Conservation (phyloP, 2,113 vertebrate genomes). For the Gnathonemus echidnorhynchus region DNA sequence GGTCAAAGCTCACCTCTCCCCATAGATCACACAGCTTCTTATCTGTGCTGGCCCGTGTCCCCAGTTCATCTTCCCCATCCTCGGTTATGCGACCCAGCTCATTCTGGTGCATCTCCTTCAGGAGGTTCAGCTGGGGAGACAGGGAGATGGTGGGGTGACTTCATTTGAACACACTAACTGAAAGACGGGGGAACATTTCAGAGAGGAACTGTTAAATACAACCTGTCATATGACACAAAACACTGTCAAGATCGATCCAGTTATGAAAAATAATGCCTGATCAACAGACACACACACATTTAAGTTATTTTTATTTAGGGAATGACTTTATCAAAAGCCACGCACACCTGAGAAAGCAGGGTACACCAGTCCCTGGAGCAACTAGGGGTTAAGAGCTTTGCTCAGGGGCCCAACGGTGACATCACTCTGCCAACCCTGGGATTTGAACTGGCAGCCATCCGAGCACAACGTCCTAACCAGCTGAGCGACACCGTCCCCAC, state of each 20-base stretch:
- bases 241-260: neutral
- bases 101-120: slow-evolving; percentile 39
- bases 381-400: neutral
- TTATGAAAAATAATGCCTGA: neutral
- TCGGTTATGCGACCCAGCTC: slow-evolving; percentile 90
- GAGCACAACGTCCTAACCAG: neutral
- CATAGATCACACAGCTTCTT: slow-evolving; percentile 90
- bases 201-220: neutral
- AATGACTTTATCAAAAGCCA: neutral
- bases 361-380: neutral
- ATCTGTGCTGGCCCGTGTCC: slow-evolving; percentile 87
- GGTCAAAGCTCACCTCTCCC: slow-evolving; percentile 65
- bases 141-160: neutral
- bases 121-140: neutral
- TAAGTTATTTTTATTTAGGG: neutral
- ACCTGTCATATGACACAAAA: neutral
- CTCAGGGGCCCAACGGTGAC: neutral
- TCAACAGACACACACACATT: neutral
- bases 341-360: neutral
- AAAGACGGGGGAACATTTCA: neutral
- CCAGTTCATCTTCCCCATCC: slow-evolving; percentile 88
- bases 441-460: neutral
- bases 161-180: neutral
- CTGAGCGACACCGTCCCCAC: neutral
- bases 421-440: neutral